Evolutionary conservation across 2,113 vertebrate genomes (phyloP), one percentile per base, ranked within the genome.

Genomic region (Hippocampus guttulatus): DNA sequence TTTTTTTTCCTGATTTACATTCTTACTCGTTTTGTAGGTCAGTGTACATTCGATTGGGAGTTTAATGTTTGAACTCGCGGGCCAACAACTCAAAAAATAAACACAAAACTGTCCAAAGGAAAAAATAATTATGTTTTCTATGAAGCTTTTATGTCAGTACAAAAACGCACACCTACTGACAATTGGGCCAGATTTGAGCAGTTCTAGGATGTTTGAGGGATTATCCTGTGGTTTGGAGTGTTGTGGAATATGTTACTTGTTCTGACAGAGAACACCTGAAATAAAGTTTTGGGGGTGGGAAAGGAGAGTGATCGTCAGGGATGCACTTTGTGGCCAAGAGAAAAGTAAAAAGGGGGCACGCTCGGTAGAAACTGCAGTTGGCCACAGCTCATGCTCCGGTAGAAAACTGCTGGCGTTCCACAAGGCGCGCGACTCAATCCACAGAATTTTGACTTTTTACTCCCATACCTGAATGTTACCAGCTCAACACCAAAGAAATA

Each of bases 1-100:
- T 41, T 69, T 75, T 30, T 30, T 67, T 49, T 9, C 40, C 51
- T 45, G 47, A 51, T 21, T 27, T 41, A 65, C 23, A 52, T 49
- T 0, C 52, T 18, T 63, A 58, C 41, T 51, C 61, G 1, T 33
- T 45, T 72, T 54, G 43, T 49, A 67, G 16, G 57, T 76, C 23
- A 58, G 18, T 21, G 38, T 25, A 33, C 21, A 3, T 60, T 60
- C 5, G 12, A 30, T 30, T 11, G 2, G 11, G 25, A 15, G 23
- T 25, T 33, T 33, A 43, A 41, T n/a, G 61, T 64, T 62, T 62
- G 38, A 62, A 30, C n/a, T 62, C 6, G 27, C 8, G 15, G 49
- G 49, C 15, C 33, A 30, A 63, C 38, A 63, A 40, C 60, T n/a
- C 20, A 33, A n/a, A 2, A 54, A 21, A 54, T 21, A 54, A 54